These are phyloP conservation scores for Drepanosiphum platanoidis DNA, from an alignment of 2,888 invertebrate genomes.

Conservation along the genomic window DNA sequence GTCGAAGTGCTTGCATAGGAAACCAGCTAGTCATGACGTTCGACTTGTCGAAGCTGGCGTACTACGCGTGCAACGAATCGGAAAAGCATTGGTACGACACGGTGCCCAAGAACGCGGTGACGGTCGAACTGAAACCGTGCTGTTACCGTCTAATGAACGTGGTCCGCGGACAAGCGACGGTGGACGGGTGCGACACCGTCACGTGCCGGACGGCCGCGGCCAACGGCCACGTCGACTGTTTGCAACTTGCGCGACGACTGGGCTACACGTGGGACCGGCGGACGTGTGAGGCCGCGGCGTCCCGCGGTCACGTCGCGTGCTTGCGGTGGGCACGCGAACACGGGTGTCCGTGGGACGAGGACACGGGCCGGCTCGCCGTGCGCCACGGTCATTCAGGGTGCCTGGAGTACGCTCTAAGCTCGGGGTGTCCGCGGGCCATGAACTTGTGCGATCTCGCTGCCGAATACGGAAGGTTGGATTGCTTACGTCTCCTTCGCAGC, in stretches of 20 bases:
- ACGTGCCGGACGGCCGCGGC: not conserved
- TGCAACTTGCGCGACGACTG: not conserved
- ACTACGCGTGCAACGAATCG: not conserved
- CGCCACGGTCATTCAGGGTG: too few relatives aligned
- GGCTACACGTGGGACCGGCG: not conserved
- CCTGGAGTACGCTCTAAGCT: too few relatives aligned
- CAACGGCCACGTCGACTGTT: not conserved
- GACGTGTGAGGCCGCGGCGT: not conserved
- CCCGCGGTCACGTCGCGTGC: not conserved
- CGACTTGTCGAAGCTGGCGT: not conserved
- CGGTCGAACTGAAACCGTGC: not conserved
- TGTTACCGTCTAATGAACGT: not conserved
- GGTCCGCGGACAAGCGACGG: not conserved
- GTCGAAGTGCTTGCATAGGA: too few relatives aligned
- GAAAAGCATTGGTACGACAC: not conserved
- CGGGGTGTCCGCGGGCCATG: not conserved
- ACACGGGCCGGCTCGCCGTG: not conserved
- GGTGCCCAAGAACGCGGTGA: not conserved
- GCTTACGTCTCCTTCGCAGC: not conserved
- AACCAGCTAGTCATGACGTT: not conserved
- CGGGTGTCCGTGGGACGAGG: not conserved
- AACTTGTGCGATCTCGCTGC: not conserved
- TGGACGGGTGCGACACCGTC: not conserved
- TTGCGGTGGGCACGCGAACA: not conserved
- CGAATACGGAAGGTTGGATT: not conserved